Base-by-base conservation (phyloP, 2,888 invertebrate species). In the Cephus pygmeus region DNA sequence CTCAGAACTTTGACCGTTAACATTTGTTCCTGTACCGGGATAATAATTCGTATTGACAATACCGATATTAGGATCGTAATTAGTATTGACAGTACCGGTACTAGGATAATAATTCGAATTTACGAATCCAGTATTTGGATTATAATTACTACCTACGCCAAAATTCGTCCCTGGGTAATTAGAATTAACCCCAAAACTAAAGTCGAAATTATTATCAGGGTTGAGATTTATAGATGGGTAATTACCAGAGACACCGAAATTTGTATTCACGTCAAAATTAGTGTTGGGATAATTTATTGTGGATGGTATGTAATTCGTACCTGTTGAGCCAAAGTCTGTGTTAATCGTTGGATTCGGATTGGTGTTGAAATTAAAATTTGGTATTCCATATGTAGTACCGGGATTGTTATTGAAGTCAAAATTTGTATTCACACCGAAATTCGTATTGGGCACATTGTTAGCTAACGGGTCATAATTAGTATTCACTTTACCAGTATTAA, bases 151-250 rank as follows among this genome's bases (percentile, higher is more conserved):
- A 34, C 31, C 73, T 1, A 30, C 33, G 4, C 12, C 73, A 68
- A 73, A 73, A 11, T 15, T 15, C 30, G 69, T 69, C 1, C 12
- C 12, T 11, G 78, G 78, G 76, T 75, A 75, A 11, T 79, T 79
- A 69, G 71, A 77, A 71, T 76, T 77, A 34, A 73, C 77, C 11
- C 75, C 79, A 56, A 69, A 34, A 68, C 77, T 34, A 0, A 36
- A 75, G 75, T 76, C 79, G 69, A 69, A 77, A 73, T 82, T 74
- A n/a, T 74, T n/a, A 35, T 76, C 75, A 23, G 36, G 69, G 71
- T 78, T 76, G n/a, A 76, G 75, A 69, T 31, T 15, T 69, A 78
- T 73, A 12, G 73, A 36, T 11, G 81, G 81, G 77, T 79, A 76
- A 40, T 36, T 73, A 31, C 68, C 74, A 15, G 40, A 15, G 6